Conservation (phyloP, 2,113 vertebrate species). For the Phyllostomus discolor region DNA sequence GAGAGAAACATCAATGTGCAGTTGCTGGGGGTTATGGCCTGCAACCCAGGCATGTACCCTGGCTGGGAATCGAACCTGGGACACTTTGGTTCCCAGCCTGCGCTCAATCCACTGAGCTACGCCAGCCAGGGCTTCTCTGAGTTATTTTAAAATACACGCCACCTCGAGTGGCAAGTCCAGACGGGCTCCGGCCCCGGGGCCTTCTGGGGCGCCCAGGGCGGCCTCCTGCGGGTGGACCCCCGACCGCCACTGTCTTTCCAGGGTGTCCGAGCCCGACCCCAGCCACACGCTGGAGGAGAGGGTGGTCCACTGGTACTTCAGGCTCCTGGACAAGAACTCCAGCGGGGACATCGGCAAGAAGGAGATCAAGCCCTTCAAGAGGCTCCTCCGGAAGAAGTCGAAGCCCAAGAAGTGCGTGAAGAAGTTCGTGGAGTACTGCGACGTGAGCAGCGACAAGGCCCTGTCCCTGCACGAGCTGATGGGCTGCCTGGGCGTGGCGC, state of each 20-base stretch:
- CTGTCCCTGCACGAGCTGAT: slow-evolving; percentile 93
- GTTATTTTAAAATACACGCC: accelerated
- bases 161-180: accelerated
- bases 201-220: accelerated
- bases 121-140: too few species aligned
- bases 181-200: accelerated
- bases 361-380: slow-evolving; percentile 97
- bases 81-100: too few species aligned
- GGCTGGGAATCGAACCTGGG: too few species aligned
- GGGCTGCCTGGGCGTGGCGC: slow-evolving; percentile 93
- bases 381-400: slow-evolving; percentile 94
- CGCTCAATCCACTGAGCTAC: too few species aligned
- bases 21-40: too few species aligned
- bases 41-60: too few species aligned
- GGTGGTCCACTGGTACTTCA: slow-evolving; percentile 98
- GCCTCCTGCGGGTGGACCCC: not conserved
- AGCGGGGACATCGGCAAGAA: slow-evolving; percentile 97
- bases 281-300: slow-evolving; percentile 96
- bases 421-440: slow-evolving; percentile 97
- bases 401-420: slow-evolving; percentile 98
- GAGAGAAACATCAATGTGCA: too few species aligned
- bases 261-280: slow-evolving; percentile 94
- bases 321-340: slow-evolving; percentile 92
- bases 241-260: slow-evolving; percentile 58
- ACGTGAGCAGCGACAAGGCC: slow-evolving; percentile 92